Percentiles rank a stretch among this genome's conserved stretches.
Evolutionary conservation across 2,888 invertebrate species (phyloP).

Genomic region (Cabera pusaria): DNA sequence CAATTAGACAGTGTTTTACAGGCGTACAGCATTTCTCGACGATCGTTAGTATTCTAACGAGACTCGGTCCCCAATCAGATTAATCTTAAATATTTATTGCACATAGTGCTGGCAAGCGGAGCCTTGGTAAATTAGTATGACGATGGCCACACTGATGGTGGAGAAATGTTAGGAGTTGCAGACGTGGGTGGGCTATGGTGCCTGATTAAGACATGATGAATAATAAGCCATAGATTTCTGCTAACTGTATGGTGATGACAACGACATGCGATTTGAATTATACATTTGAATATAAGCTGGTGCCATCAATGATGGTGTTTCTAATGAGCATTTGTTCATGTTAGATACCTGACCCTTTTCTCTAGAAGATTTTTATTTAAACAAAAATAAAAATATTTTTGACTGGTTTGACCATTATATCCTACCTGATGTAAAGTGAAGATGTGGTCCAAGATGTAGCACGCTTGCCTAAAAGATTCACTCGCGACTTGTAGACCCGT

Average conservation of each 20-base stretch:
- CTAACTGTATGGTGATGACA: constrained; percentile 15
- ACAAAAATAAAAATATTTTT: too few relatives aligned
- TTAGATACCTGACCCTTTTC: too few relatives aligned
- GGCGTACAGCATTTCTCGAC: constrained; percentile 33
- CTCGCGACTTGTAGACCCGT: too few relatives aligned
- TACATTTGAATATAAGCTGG: too few relatives aligned
- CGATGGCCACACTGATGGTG: constrained; percentile 74
- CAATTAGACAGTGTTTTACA: constrained; percentile 44
- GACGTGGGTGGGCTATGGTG: constrained; percentile 74
- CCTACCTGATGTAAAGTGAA: too few relatives aligned
- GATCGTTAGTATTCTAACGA: constrained; percentile 74
- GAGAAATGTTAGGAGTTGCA: constrained; percentile 59
- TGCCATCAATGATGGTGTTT: too few relatives aligned
- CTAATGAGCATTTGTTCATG: too few relatives aligned
- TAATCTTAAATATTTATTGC: constrained; percentile 83
- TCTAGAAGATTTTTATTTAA: too few relatives aligned
- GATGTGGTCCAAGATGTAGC: too few relatives aligned
- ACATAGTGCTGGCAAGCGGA: constrained; percentile 71
- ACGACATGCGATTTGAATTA: too few relatives aligned
- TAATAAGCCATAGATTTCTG: constrained; percentile 55
- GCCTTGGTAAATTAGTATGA: constrained; percentile 77
- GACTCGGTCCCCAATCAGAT: constrained; percentile 70
- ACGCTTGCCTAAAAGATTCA: too few relatives aligned
- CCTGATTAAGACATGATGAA: constrained; percentile 76
- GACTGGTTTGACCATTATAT: too few relatives aligned